Evolutionary conservation across 2,888 invertebrate species (phyloP).

Genomic region (Pachymerium ferrugineum): DNA sequence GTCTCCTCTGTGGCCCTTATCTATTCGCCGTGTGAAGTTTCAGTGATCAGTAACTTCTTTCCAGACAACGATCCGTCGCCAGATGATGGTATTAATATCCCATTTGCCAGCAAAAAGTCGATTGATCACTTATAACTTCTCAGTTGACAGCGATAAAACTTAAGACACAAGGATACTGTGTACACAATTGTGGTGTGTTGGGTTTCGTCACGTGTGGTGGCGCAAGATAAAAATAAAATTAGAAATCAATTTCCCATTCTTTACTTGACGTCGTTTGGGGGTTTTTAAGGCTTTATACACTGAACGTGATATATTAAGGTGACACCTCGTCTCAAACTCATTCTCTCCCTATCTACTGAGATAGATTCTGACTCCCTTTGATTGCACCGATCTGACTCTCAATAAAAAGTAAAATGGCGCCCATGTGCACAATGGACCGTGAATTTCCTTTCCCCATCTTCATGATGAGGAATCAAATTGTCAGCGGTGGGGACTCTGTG

Average conservation of each 20-base stretch:
- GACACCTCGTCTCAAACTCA: constrained; percentile 13
- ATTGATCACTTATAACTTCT: neutral
- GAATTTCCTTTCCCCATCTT: constrained; percentile 20
- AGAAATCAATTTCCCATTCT: constrained; percentile 9
- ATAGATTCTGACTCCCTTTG: constrained; percentile 22
- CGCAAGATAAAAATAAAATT: constrained; percentile 12
- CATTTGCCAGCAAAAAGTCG: neutral
- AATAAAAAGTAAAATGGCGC: constrained; percentile 27
- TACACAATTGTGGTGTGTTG: constrained; percentile 13
- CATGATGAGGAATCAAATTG: constrained; percentile 24
- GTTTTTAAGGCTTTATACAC: neutral
- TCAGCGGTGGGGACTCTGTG: neutral
- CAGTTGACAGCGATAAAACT: neutral
- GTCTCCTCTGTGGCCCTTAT: neutral
- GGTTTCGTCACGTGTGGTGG: constrained; percentile 5
- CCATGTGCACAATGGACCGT: constrained; percentile 13
- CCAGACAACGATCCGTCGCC: neutral
- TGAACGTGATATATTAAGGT: constrained; percentile 12
- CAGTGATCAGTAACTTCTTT: neutral
- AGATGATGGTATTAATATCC: neutral
- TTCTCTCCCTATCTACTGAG: constrained; percentile 15
- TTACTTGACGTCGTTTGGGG: neutral
- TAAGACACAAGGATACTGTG: neutral
- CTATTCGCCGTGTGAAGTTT: neutral
- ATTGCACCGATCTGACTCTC: constrained; percentile 19